phyloP scores from a whole-genome alignment of 2,113 vertebrate genomes.

The Ammodytes dubius region DNA sequence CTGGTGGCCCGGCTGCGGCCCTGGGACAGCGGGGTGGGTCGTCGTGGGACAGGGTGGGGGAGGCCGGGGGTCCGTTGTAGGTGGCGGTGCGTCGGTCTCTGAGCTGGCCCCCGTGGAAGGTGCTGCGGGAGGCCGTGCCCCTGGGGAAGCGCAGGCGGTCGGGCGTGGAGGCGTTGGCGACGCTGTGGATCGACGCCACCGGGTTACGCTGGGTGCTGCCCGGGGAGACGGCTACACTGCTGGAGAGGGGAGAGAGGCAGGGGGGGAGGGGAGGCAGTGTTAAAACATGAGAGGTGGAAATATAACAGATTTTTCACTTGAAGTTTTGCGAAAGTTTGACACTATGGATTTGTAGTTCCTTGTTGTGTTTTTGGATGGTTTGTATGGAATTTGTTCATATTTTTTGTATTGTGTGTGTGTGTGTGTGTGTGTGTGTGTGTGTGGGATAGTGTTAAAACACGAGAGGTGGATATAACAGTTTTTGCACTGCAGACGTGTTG shows the following conservation, averaged over 20 bases:
- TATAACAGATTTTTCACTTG: background rate
- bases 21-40: constrained; percentile 92
- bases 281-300: too few species aligned
- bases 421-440: too few species aligned
- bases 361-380: too few species aligned
- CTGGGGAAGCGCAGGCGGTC: constrained; percentile 95
- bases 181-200: constrained; percentile 95
- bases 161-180: constrained; percentile 92
- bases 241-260: constrained; percentile 6
- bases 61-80: constrained; percentile 96
- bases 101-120: constrained; percentile 95
- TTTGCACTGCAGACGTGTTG: constrained; percentile 33
- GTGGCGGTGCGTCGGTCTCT: constrained; percentile 95
- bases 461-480: background rate
- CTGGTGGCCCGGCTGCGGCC: constrained; percentile 94
- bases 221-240: constrained; percentile 87
- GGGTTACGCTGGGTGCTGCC: constrained; percentile 90
- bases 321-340: background rate
- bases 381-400: too few species aligned
- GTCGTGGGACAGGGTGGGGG: constrained; percentile 94
- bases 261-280: background rate
- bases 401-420: too few species aligned
- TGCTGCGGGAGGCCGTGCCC: constrained; percentile 95
- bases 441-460: background rate
- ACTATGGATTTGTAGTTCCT: too few species aligned